Conservation (phyloP, 2,113 vertebrate genomes). For the Lophochroa leadbeateri region DNA sequence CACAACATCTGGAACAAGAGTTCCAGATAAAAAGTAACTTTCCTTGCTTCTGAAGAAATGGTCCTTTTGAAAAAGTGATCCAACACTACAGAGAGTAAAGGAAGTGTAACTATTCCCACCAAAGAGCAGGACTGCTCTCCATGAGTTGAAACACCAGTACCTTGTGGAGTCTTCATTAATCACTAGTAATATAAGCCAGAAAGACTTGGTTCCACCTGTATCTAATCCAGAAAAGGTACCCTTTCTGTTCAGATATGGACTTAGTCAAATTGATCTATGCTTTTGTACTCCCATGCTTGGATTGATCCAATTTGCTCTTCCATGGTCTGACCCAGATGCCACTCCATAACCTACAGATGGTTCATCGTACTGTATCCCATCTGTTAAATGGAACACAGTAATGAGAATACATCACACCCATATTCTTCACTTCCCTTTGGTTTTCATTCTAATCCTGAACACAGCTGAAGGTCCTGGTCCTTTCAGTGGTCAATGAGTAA, state of each 20-base stretch:
- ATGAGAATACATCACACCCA: conserved; percentile 54
- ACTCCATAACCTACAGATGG: conserved; percentile 62
- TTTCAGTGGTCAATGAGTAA: conserved; percentile 12
- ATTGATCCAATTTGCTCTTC: conserved; percentile 28
- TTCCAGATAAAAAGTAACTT: neutral
- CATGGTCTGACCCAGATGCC: conserved; percentile 54
- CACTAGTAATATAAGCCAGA: neutral
- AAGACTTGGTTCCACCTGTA: neutral
- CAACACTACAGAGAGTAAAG: neutral
- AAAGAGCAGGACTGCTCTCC: neutral
- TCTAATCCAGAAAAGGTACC: neutral
- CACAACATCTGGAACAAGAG: neutral
- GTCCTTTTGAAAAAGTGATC: neutral
- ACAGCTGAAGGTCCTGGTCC: conserved; percentile 35
- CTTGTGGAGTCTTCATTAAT: neutral
- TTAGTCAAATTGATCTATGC: neutral
- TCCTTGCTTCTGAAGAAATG: neutral
- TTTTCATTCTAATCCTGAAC: conserved; percentile 36
- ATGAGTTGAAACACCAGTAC: neutral
- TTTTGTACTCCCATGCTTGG: neutral
- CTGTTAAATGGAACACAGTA: conserved; percentile 57
- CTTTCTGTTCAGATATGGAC: neutral
- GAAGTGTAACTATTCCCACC: neutral
- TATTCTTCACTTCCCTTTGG: conserved; percentile 39
- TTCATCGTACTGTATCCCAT: conserved; percentile 57